These are phyloP conservation scores for Hemicentrotus pulcherrimus DNA, from an alignment of 35 echinoderm and acorn worm genomes.

Conservation along the genomic window DNA sequence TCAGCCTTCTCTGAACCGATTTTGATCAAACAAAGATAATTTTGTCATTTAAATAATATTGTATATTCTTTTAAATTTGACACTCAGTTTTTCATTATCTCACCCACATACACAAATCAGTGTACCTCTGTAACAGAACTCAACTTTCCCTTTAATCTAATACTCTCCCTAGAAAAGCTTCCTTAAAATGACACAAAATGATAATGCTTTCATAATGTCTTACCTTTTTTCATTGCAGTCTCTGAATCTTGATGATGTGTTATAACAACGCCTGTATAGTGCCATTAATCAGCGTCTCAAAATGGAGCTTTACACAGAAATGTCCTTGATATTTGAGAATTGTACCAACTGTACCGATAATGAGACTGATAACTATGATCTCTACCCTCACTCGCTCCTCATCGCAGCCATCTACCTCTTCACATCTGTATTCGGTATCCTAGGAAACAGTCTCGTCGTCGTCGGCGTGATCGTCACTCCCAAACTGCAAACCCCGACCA, in stretches of 20 bases:
- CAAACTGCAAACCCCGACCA: slow-evolving; percentile 59
- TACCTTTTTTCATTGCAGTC: neutral
- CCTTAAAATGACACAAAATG: too few relatives aligned
- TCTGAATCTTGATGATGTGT: neutral
- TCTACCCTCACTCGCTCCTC: neutral
- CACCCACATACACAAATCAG: too few relatives aligned
- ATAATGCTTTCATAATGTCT: too few relatives aligned
- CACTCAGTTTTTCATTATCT: too few relatives aligned
- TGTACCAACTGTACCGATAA: slow-evolving; percentile 5
- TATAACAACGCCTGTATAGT: neutral
- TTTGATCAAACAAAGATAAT: too few relatives aligned
- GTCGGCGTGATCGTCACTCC: slow-evolving; percentile 37
- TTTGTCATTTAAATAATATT: too few relatives aligned
- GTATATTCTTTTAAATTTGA: too few relatives aligned
- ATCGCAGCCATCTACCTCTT: slow-evolving; percentile 24
- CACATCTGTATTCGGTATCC: slow-evolving; percentile 39
- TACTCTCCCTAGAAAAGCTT: too few relatives aligned
- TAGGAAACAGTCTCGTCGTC: slow-evolving; percentile 56
- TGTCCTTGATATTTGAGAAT: neutral
- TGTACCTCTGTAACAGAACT: too few relatives aligned
- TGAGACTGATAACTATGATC: neutral
- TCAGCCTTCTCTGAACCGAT: too few relatives aligned
- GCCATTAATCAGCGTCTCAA: neutral
- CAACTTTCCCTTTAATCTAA: too few relatives aligned
- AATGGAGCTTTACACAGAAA: neutral